Evolutionary conservation across 35 echinoderm and acorn worm species (phyloP).

Genomic region (Ophioderma brevispina): DNA sequence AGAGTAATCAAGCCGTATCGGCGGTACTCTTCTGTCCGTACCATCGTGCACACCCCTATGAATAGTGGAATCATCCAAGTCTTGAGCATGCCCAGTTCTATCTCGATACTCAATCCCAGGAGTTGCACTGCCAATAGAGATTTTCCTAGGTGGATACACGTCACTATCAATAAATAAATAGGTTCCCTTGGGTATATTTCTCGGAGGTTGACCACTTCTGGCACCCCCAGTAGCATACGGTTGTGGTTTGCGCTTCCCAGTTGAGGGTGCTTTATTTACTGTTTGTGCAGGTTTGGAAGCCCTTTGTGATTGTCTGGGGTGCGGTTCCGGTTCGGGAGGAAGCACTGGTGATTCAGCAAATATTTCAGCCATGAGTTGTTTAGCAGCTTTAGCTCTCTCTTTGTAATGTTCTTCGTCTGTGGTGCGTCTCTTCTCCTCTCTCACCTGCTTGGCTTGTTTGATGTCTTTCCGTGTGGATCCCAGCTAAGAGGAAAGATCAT

Average conservation of each 20-base stretch:
- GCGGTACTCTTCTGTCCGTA: background rate
- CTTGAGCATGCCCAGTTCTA: background rate
- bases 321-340: constrained; percentile 10
- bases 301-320: background rate
- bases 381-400: constrained; percentile 77
- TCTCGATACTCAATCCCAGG: background rate
- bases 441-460: constrained; percentile 40
- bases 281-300: constrained; percentile 10
- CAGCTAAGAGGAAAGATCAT: constrained; percentile 36
- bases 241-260: background rate
- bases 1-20: background rate
- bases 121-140: background rate
- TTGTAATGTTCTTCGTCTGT: constrained; percentile 43
- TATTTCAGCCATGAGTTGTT: constrained; percentile 79
- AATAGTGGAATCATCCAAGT: background rate
- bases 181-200: constrained; percentile 25
- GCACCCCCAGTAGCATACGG: background rate
- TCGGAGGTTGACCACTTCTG: background rate
- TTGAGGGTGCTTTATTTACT: constrained; percentile 9
- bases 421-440: constrained; percentile 31
- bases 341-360: constrained; percentile 52
- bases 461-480: constrained; percentile 53
- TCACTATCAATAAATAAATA: constrained; percentile 69
- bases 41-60: background rate
- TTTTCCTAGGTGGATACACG: background rate